Conservation (phyloP, 2,113 vertebrate species). For the Cyprinodon variegatus region DNA sequence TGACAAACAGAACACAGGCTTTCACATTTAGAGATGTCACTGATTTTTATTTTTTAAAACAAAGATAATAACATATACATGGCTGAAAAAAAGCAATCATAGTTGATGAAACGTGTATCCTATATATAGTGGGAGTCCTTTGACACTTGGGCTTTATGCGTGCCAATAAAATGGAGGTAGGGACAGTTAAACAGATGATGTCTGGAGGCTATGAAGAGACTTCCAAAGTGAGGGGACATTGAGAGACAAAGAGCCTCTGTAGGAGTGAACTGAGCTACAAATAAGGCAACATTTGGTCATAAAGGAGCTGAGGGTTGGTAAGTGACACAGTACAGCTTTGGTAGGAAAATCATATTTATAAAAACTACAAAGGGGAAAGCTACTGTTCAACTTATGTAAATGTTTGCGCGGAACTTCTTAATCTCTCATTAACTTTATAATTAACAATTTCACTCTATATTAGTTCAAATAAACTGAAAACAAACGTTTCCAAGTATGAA, state of each 20-base stretch:
- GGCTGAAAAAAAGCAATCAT: conserved; percentile 42
- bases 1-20: conserved; percentile 33
- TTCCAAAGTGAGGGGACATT: conserved; percentile 42
- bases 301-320: neutral
- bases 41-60: conserved; percentile 12
- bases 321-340: conserved; percentile 7
- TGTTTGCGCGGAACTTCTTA: no score
- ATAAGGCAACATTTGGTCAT: conserved; percentile 21
- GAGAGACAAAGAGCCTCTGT: conserved; percentile 22
- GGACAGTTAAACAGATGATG: conserved; percentile 55
- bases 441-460: no score
- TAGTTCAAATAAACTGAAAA: no score
- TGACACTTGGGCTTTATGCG: conserved; percentile 7
- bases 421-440: no score
- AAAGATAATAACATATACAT: conserved; percentile 25
- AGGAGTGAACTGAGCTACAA: conserved; percentile 5
- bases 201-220: conserved; percentile 38
- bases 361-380: neutral
- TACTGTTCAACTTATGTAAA: neutral
- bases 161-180: conserved; percentile 42
- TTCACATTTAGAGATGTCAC: conserved; percentile 7
- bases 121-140: conserved; percentile 16
- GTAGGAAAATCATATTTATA: neutral
- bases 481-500: no score
- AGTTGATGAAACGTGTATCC: conserved; percentile 35